phyloP scores from a whole-genome alignment of 2,113 vertebrate genomes.

The Halcyon senegalensis region DNA sequence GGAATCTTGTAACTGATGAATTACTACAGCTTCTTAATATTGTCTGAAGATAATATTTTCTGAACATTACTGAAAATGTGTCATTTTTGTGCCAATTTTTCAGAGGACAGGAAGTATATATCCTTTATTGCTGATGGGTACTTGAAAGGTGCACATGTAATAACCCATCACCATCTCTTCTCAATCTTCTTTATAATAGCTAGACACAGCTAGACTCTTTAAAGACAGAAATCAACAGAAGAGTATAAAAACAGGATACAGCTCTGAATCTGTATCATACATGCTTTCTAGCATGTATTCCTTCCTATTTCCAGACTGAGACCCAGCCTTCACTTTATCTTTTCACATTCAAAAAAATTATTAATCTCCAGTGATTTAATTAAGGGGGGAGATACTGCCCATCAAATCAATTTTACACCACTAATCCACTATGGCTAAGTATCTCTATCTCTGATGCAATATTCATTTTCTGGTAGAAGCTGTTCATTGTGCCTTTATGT shows the following conservation, averaged over 20 bases:
- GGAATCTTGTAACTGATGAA: background rate
- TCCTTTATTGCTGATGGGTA: background rate
- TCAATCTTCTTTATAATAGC: background rate
- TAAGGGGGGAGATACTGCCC: background rate
- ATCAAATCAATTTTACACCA: conserved; percentile 14
- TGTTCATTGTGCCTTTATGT: background rate
- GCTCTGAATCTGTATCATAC: background rate
- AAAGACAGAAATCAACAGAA: background rate
- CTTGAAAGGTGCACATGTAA: background rate
- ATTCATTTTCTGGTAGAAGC: background rate
- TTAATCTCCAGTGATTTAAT: background rate
- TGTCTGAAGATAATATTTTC: background rate
- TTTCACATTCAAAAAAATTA: background rate
- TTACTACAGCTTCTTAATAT: background rate
- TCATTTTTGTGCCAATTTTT: background rate
- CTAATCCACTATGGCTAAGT: background rate
- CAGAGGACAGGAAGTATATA: background rate
- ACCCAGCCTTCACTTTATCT: background rate
- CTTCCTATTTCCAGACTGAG: background rate
- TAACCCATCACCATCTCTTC: background rate
- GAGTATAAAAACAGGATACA: background rate
- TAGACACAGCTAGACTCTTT: background rate
- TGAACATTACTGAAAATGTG: background rate
- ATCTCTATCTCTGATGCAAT: background rate
- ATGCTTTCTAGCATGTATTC: background rate